Percentiles rank a stretch among this genome's conserved stretches.
These are phyloP conservation scores for Phocoena phocoena DNA, from an alignment of 2,113 vertebrate genomes.

Conservation along the genomic window DNA sequence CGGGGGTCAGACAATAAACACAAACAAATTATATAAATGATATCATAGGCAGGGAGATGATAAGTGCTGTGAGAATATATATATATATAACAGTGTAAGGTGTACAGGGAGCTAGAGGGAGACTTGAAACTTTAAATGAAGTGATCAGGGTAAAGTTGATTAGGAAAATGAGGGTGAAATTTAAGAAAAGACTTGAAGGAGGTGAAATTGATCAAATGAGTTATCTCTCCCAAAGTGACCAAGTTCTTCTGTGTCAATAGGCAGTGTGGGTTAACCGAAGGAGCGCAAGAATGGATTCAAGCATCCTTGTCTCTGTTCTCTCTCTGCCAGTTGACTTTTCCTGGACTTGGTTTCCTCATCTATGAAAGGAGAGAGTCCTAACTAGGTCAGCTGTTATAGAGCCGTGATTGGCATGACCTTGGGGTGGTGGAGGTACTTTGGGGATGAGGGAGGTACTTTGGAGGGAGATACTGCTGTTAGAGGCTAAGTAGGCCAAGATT, in stretches of 20 bases:
- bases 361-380: not conserved
- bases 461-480: accelerated
- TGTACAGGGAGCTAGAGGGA: not conserved
- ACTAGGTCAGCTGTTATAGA: not conserved
- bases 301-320: not conserved
- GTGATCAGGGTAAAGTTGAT: not conserved
- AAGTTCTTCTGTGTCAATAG: not conserved
- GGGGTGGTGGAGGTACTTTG: accelerated
- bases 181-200: not conserved
- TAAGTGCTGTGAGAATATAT: not conserved
- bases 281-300: not conserved
- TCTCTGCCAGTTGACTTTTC: not conserved
- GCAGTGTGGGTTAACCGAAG: not conserved
- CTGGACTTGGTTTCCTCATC: not conserved
- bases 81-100: not conserved
- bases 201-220: not conserved
- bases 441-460: no score
- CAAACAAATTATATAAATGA: not conserved
- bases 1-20: not conserved
- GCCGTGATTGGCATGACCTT: no score
- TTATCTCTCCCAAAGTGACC: not conserved
- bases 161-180: not conserved
- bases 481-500: not conserved
- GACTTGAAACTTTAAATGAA: not conserved
- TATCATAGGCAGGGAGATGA: not conserved